Percentiles rank a stretch among this genome's conserved stretches.
These are phyloP conservation scores for Rhopalosiphum padi DNA, from an alignment of 1,140 invertebrate genomes.

Conservation along the genomic window DNA sequence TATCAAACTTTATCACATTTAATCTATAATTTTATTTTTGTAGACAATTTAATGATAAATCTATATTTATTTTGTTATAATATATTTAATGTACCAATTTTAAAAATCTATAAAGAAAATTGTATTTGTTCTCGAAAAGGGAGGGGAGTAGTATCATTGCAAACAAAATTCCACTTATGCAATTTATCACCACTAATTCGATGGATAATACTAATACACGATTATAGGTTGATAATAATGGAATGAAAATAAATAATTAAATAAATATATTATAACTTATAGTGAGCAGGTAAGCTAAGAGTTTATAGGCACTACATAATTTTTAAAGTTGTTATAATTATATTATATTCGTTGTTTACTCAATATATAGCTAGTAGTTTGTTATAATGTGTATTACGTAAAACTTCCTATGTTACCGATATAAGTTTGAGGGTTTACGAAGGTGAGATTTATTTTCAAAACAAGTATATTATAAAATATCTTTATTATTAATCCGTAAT, in stretches of 20 bases:
- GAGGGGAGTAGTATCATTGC: background rate
- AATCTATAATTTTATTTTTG: background rate
- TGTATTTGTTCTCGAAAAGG: background rate
- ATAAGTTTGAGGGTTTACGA: constrained; percentile 19
- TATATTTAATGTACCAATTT: background rate
- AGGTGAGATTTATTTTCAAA: constrained; percentile 16
- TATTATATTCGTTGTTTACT: background rate
- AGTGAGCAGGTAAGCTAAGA: background rate
- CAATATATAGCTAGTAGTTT: background rate
- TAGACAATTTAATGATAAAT: background rate
- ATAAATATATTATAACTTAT: background rate
- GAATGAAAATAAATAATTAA: too few relatives aligned
- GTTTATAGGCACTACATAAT: background rate
- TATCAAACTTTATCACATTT: background rate
- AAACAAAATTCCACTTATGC: background rate
- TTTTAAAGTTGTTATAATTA: background rate
- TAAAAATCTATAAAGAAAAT: background rate
- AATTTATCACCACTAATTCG: background rate
- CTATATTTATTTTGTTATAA: background rate
- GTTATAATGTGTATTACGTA: background rate
- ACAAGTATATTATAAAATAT: constrained; percentile 16
- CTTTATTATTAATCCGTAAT: constrained; percentile 45
- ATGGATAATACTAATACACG: background rate
- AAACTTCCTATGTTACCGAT: constrained; percentile 16
- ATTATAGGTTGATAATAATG: background rate